phyloP scores from a whole-genome alignment of 2,797 vertebrate genomes.

The Dicrostonyx torquatus region DNA sequence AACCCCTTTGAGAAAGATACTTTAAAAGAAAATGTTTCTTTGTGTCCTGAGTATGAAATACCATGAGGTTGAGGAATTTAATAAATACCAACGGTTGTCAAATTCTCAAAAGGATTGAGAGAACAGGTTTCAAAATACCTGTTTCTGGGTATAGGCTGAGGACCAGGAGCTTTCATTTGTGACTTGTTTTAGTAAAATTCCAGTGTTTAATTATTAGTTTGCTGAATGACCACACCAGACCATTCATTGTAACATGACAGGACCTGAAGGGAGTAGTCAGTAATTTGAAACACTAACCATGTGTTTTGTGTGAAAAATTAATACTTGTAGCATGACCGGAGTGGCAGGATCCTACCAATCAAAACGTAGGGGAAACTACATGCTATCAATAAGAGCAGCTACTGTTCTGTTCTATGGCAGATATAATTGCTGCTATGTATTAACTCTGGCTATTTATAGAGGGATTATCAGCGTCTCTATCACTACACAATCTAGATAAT shows the following conservation, averaged over 20 bases:
- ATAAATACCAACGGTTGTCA: slow-evolving; percentile 52
- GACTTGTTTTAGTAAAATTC: slow-evolving; percentile 82
- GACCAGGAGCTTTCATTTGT: slow-evolving; percentile 74
- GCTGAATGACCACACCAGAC: slow-evolving; percentile 78
- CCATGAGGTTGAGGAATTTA: slow-evolving; percentile 9
- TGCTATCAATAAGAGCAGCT: slow-evolving; percentile 65
- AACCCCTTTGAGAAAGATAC: slow-evolving; percentile 48
- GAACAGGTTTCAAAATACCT: slow-evolving; percentile 74
- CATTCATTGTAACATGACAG: slow-evolving; percentile 79
- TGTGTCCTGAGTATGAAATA: background rate
- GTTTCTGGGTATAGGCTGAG: slow-evolving; percentile 75
- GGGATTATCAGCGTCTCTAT: background rate
- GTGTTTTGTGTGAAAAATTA: slow-evolving; percentile 82
- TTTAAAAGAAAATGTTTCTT: slow-evolving; percentile 37
- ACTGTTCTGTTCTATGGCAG: slow-evolving; percentile 64
- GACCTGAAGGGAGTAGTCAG: slow-evolving; percentile 76
- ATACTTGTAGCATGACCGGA: slow-evolving; percentile 71
- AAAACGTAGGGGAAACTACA: slow-evolving; percentile 41
- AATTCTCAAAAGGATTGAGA: slow-evolving; percentile 71
- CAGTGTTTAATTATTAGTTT: slow-evolving; percentile 82
- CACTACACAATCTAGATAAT: background rate
- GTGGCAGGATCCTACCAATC: slow-evolving; percentile 75
- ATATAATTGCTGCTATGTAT: slow-evolving; percentile 49
- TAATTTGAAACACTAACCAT: slow-evolving; percentile 82
- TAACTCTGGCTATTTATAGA: background rate